Conservation (phyloP, 35 echinoderm and acorn worm species). For the Diadema setosum region DNA sequence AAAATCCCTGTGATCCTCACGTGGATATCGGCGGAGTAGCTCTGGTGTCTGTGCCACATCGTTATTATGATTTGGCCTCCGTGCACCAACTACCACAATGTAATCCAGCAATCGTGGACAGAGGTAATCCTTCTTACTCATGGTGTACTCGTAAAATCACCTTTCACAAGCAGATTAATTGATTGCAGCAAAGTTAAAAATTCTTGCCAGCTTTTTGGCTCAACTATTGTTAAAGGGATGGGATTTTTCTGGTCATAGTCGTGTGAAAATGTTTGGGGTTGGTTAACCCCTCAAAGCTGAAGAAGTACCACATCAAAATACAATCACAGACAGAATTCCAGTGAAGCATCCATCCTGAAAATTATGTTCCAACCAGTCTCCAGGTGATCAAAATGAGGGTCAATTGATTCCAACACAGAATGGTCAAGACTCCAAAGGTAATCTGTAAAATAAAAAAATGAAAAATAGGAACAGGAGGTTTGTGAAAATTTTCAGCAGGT, state of each 20-base stretch:
- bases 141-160: neutral
- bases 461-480: no score
- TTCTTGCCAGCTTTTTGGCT: neutral
- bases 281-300: neutral
- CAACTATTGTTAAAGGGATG: neutral
- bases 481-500: no score
- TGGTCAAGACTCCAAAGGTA: no score
- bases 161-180: neutral
- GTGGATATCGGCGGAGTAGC: slow-evolving; percentile 66
- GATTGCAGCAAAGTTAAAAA: no score
- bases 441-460: no score
- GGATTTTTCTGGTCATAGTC: neutral
- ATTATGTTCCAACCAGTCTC: no score
- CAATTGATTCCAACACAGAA: no score
- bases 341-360: no score
- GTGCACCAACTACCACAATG: slow-evolving; percentile 80
- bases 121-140: slow-evolving; percentile 61
- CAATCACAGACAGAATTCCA: neutral
- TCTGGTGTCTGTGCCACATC: slow-evolving; percentile 94
- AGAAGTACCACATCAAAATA: neutral
- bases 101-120: slow-evolving; percentile 93
- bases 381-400: no score
- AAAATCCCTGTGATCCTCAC: slow-evolving; percentile 89
- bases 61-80: slow-evolving; percentile 87
- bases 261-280: neutral